Conservation (phyloP, 2,113 vertebrate species). For the Carassius carassius region DNA sequence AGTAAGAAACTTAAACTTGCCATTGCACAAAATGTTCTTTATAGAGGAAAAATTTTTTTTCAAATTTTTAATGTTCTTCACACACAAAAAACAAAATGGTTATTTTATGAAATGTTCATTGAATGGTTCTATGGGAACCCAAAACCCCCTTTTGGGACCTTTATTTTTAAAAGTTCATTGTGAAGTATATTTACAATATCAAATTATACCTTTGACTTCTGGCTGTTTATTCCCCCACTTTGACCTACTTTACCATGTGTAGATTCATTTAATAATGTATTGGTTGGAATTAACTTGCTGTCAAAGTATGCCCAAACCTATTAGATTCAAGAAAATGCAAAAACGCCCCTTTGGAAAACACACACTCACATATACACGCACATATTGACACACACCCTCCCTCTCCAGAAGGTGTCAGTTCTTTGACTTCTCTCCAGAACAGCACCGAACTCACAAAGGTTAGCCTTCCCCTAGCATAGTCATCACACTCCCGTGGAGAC, state of each 20-base stretch:
- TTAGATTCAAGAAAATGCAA: conserved; percentile 38
- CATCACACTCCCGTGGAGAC: conserved; percentile 42
- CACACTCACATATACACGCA: conserved; percentile 2
- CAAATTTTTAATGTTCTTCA: no score
- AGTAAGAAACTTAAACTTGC: background rate
- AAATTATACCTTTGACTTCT: conserved; percentile 20
- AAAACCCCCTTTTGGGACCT: background rate
- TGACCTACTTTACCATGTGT: conserved; percentile 59
- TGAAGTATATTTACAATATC: background rate
- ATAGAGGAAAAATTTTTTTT: no score
- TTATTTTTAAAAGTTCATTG: background rate
- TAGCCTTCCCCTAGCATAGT: conserved; percentile 43
- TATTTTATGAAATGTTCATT: no score
- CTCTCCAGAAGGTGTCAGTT: conserved; percentile 28
- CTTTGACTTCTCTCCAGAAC: conserved; percentile 43
- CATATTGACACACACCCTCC: background rate
- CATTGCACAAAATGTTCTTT: background rate
- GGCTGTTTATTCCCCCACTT: conserved; percentile 36
- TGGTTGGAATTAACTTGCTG: conserved; percentile 50
- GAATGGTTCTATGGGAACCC: no score
- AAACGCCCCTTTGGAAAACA: conserved; percentile 31
- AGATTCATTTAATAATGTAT: conserved; percentile 53
- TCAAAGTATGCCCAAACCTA: conserved; percentile 42
- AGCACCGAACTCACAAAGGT: conserved; percentile 45
- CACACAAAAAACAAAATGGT: no score